Evolutionary conservation across 2,888 invertebrate genomes (phyloP).

Genomic region (Lithosia quadra): DNA sequence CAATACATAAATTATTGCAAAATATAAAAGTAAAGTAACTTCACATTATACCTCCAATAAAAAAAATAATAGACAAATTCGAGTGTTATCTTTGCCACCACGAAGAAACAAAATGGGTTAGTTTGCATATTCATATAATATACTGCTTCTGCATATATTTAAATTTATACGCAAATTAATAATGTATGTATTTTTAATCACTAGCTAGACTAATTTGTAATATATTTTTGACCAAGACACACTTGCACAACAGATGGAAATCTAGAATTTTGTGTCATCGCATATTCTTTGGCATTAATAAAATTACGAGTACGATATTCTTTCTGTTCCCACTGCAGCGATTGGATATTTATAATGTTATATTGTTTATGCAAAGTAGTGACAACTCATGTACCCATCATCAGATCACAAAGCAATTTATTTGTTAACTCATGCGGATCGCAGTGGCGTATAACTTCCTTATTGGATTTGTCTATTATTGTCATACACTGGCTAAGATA

Average conservation of each 20-base stretch:
- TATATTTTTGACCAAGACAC: no score
- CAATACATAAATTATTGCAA: no score
- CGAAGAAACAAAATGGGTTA: not conserved
- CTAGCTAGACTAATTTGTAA: not conserved
- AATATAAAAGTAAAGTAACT: no score
- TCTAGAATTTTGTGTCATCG: not conserved
- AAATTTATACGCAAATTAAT: not conserved
- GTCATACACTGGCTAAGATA: constrained; percentile 29
- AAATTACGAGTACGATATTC: no score
- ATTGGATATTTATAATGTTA: not conserved
- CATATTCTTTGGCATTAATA: constrained; percentile 1
- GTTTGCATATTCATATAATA: not conserved
- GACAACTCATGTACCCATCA: not conserved
- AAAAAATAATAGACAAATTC: not conserved
- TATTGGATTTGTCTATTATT: constrained; percentile 44
- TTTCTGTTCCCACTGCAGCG: not conserved
- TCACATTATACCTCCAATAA: no score
- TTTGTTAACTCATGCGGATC: constrained; percentile 49
- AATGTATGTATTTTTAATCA: not conserved
- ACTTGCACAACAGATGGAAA: not conserved
- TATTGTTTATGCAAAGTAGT: not conserved
- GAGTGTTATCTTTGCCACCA: not conserved
- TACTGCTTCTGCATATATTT: not conserved
- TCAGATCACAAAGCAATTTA: constrained; percentile 34
- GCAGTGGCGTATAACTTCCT: constrained; percentile 41